Evolutionary conservation across 2,888 invertebrate species (phyloP), one percentile per base, ranked within the genome.

Genomic region (Pristionchus mayeri): DNA sequence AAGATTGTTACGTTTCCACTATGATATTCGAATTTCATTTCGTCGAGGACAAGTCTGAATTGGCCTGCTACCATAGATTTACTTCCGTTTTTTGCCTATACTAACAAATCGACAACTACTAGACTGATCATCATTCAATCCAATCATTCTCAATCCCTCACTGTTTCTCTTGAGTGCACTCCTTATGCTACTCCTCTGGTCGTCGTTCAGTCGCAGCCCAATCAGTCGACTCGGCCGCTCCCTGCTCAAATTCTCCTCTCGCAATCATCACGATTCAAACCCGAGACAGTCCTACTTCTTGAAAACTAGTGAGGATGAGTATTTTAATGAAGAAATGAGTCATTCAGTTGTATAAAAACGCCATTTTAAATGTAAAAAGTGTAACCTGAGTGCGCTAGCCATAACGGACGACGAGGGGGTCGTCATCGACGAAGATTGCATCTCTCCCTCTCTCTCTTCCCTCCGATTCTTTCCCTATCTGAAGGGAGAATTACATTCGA

Each of bases 151-250:
- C 44, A 9, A 44, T 44, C 21, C 18, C 67, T 67, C 67, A 67
- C 67, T 67, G 7, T 34, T 76, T 18, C 76, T 76, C 76, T 37
- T 76, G 24, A 76, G 44, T 4, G 76, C 48, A 13, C 48, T 76
- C 48, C 76, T 44, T 7, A 76, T 76, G 27, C 76, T 76, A 27
- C 48, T 76, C 4, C 76, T n/a, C 48, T 44, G 30, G 4, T 76
- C 76, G 27, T 76, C 76, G n/a, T 48, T 76, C 24, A 76, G n/a
- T 76, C 76, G 9, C 44, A 76, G n/a, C 24, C 76, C 76, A 44
- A 44, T 27, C 76, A 76, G 24, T 24, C 76, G 76, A 76, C 37
- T 76, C 27, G 76, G 76, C 4, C 76, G 76, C 27, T 76, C 76
- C 48, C 76, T 76, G 63, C 67, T 44, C 44, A 44, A 44, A n/a